Evolutionary conservation across 1,140 invertebrate species (phyloP), one percentile per base, ranked within the genome.

Genomic region (Pogonomyrmex barbatus): DNA sequence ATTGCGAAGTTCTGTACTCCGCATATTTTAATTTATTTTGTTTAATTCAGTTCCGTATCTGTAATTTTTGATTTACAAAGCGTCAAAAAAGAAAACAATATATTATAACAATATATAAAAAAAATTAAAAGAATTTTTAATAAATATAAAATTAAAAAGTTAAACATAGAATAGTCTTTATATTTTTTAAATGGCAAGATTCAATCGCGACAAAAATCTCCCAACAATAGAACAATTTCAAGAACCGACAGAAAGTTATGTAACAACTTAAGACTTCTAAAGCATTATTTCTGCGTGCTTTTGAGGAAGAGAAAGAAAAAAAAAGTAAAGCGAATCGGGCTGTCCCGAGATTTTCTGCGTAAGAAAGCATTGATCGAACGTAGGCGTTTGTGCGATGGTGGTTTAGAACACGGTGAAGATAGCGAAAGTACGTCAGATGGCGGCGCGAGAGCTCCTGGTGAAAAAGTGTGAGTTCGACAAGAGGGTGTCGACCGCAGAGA

Each of bases 391-490:
- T 73, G 79, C 79, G 87, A 89, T 91, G 78, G 79, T 90, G 83
- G 83, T 88, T 94, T 95, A 96, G 96, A 97, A 96, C 93, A 96
- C 96, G 91, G 94, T 95, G 91, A 97, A 97, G 95, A 95, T 97
- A 93, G 96, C 96, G 77, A 97, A 97, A 94, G 96, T 97, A 85
- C 97, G 97, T 91, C 96, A 96, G 88, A 95, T 95, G 88, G 95
- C 95, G 88, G 96, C 96, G 92, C 96, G 96, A 90, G 96, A 97
- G 93, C 96, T 97, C 90, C 96, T 97, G 94, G 96, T 95, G 91
- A 98, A 97, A 95, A 93, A 93, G 89, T 90, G 89, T 86, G 91
- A 93, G 87, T 91, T 90, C 70, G 90, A 92, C 88, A 90, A 90
- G 89, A 93, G 89, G 88, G 95, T 98, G 84, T 96, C 96, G 84